phyloP scores from a whole-genome alignment of 2,888 invertebrate genomes.

The Mylabris sibirica region DNA sequence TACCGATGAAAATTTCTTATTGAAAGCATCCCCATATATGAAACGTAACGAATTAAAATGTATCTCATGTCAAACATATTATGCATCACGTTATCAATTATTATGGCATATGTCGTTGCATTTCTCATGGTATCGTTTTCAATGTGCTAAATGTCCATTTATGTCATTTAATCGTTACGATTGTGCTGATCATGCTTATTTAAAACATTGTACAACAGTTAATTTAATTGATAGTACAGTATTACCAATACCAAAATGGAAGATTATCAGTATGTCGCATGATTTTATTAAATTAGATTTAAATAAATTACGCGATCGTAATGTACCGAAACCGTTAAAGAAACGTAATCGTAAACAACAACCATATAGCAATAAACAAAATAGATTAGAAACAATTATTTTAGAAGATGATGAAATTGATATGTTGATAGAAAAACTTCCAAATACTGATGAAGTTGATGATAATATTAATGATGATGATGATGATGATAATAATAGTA shows the following conservation, averaged over 20 bases:
- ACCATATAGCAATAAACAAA: neutral
- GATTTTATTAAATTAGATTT: slow-evolving; percentile 43
- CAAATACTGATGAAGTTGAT: slow-evolving; percentile 8
- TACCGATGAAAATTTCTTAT: slow-evolving; percentile 31
- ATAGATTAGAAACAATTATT: slow-evolving; percentile 16
- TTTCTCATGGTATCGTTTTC: slow-evolving; percentile 76
- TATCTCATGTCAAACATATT: slow-evolving; percentile 64
- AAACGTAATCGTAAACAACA: slow-evolving; percentile 33
- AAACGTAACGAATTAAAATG: slow-evolving; percentile 62
- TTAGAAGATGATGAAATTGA: slow-evolving; percentile 14
- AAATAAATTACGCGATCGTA: neutral
- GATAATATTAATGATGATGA: slow-evolving; percentile 3
- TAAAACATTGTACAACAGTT: slow-evolving; percentile 68
- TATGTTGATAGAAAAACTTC: slow-evolving; percentile 11
- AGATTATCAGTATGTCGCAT: slow-evolving; percentile 50
- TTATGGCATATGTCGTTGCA: slow-evolving; percentile 72
- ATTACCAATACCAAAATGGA: slow-evolving; percentile 52
- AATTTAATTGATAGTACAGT: slow-evolving; percentile 57
- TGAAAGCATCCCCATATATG: slow-evolving; percentile 55
- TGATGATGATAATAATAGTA: neutral
- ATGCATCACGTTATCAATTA: slow-evolving; percentile 62
- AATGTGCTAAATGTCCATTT: slow-evolving; percentile 77
- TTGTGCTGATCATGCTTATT: slow-evolving; percentile 71
- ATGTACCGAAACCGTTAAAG: slow-evolving; percentile 21
- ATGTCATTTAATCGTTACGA: slow-evolving; percentile 72